A percentile compares a stretch with the other conserved stretches of the same genome.
Evolutionary conservation across 2,113 vertebrate genomes (phyloP).

Genomic region (Noctilio leporinus): DNA sequence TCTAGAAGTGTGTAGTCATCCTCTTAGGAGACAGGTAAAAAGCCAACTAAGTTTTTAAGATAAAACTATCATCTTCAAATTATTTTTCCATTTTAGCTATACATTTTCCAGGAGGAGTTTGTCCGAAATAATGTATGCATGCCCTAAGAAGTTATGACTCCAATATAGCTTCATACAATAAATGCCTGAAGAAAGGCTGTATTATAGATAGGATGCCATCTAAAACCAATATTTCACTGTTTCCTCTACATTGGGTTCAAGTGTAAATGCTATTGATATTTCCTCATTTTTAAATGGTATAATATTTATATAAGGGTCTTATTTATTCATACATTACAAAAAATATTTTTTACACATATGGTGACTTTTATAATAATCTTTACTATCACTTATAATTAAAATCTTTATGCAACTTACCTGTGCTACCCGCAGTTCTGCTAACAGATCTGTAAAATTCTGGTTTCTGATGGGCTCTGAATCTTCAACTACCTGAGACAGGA

Average conservation of each 20-base stretch:
- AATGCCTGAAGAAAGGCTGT: not conserved
- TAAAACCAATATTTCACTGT: not conserved
- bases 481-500: constrained; percentile 66
- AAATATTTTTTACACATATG: not conserved
- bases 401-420: constrained; percentile 77
- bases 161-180: not conserved
- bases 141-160: not conserved
- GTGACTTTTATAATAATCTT: constrained; percentile 7
- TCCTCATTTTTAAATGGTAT: constrained; percentile 25
- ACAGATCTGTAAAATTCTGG: constrained; percentile 81
- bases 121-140: not conserved
- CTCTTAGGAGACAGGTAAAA: not conserved
- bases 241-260: not conserved
- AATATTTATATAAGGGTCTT: not conserved
- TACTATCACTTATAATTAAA: not conserved
- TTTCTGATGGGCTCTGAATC: constrained; percentile 71
- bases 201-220: not conserved
- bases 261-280: not conserved
- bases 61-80: not conserved
- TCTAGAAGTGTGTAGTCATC: not conserved
- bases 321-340: not conserved
- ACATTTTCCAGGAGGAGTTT: not conserved
- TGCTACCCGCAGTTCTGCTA: constrained; percentile 81
- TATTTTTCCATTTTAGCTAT: not conserved
- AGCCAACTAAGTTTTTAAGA: not conserved